Conservation (phyloP, 2,888 invertebrate genomes). For the Conus canariensis region DNA sequence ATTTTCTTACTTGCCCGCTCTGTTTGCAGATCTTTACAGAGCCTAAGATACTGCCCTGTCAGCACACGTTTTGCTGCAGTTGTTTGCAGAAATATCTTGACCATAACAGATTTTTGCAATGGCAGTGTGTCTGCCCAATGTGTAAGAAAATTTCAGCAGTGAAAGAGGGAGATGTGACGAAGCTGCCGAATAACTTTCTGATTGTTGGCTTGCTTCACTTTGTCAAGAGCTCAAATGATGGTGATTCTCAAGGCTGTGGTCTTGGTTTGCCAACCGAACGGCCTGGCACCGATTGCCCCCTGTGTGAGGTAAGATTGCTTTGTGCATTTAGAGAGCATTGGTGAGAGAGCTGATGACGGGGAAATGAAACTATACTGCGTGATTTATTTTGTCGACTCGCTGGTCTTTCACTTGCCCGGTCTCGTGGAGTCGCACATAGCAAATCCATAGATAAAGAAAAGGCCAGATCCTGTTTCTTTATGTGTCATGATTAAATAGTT, state of each 20-base stretch:
- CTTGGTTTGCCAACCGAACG: neutral
- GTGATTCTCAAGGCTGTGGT: neutral
- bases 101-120: conserved; percentile 22
- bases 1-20: conserved; percentile 53
- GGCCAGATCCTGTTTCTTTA: too few species aligned
- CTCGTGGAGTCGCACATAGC: too few species aligned
- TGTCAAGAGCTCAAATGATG: conserved; percentile 30
- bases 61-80: conserved; percentile 55
- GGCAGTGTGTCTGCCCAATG: conserved; percentile 49
- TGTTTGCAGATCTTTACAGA: conserved; percentile 50
- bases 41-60: conserved; percentile 54
- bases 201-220: conserved; percentile 50
- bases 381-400: too few species aligned
- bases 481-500: too few species aligned
- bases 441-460: too few species aligned
- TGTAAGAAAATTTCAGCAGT: conserved; percentile 50
- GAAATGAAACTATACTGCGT: neutral
- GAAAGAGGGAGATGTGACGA: conserved; percentile 45
- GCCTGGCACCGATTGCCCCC: conserved; percentile 19
- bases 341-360: too few species aligned
- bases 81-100: conserved; percentile 51
- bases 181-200: conserved; percentile 50
- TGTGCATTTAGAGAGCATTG: neutral
- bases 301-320: conserved; percentile 26
- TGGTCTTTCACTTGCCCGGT: too few species aligned